Evolutionary conservation across 2,797 vertebrate species (phyloP), one percentile per base, ranked within the genome.

Genomic region (Pristis pectinata): DNA sequence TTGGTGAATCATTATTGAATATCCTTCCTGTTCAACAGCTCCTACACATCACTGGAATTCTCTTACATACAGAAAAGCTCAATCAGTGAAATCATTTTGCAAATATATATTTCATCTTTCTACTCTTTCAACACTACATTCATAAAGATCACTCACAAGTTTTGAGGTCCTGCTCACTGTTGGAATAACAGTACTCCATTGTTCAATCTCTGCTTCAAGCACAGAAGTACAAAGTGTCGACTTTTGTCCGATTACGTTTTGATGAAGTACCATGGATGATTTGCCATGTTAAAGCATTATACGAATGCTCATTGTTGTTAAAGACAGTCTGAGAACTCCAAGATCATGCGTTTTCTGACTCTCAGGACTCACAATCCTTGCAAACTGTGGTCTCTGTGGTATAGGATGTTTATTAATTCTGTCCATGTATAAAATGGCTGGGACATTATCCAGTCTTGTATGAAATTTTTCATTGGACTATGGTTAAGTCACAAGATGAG

Each of bases 101-200:
- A 87, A 87, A 30, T 34, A 53, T 59, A 59, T 87, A 24, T 64
- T 67, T 37, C 87, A 64, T 37, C 61, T 22, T 9, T 37, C 37
- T 91, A 61, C 37, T 9, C 87, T 91, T 67, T 89, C n/a, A 34
- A n/a, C 85, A 89, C 15, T 64, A 22, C 37, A 89, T 89, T 89
- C 85, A 89, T 34, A 34, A 89, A 61, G 85, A 91, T 67, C 61
- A 91, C n/a, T 91, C 87, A 87, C 85, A 91, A 7, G n/a, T 91
- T 67, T 91, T 91, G 59, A 91, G 61, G n/a, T 91, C 87, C 59
- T 24, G 61, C 87, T 91, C 87, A 67, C 87, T 41, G 87, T 24
- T 87, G 87, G 59, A 67, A 91, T 67, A 91, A 91, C 87, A 91
- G 49, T 67, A 64, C 87, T 64, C 87, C 87, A 91, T 67, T 91